Base-by-base conservation (phyloP, 2,113 vertebrate genomes). In the Anhinga anhinga region DNA sequence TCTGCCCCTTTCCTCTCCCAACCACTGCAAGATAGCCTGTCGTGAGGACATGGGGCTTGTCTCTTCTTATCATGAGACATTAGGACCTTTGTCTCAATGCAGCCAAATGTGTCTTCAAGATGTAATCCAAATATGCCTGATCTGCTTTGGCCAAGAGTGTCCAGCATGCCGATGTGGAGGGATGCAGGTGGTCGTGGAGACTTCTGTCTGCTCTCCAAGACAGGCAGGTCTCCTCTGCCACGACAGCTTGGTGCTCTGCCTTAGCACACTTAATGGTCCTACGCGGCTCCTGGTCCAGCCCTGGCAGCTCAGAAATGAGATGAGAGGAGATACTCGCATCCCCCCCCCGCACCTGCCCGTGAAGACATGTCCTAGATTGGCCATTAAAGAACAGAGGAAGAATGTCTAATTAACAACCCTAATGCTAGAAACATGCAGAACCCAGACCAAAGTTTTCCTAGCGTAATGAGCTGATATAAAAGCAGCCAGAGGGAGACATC, bases 401-500 rank as follows among this genome's bases (percentile, higher is more conserved):
- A 94, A 47, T 34, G 52, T 34, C 82, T 38, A n/a, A 94, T 90
- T 87, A 88, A 47, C 86, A 25, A 7, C 76, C 59, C 52, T 84
- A 30, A 15, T 11, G 49, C 27, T 55, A 73, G 71, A 79, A 8
- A 13, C 13, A 13, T 3, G 47, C 88, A 38, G 82, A 88, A 20
- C 69, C 72, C 92, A 49, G 77, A 67, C 72, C 65, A 16, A 86
- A 86, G 86, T 84, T 95, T 96, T 96, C 49, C 45, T 90, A 91
- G 32, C 0, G 8, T 90, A 94, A 96, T 90, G 90, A 95, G 93
- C 93, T 94, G 95, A 40, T 95, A 36, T 80, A 93, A 96, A 96
- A 97, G 90, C 96, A 96, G 97, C 95, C 97, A 94, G 93, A 95
- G 97, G 95, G 96, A 96, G 96, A 96, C 90, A 96, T 90, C 79